Evolutionary conservation across 2,888 invertebrate genomes (phyloP), one percentile per base, ranked within the genome.

Genomic region (Rhabditoides inermis): DNA sequence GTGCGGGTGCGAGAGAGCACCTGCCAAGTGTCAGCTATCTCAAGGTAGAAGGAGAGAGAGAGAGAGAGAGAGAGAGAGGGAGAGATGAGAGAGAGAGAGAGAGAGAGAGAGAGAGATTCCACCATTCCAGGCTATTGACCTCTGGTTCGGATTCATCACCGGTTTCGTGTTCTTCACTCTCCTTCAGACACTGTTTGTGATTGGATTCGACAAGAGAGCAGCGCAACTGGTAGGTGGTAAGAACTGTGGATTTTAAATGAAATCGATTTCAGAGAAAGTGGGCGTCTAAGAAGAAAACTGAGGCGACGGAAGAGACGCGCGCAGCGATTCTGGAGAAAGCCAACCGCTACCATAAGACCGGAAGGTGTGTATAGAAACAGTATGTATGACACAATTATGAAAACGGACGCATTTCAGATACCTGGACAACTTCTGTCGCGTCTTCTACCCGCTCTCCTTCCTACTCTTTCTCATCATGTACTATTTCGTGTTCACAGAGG

Each of bases 141-240:
- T 75, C 5, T 75, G 75, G 75, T 75, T 75, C 46, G 75, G 73
- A 3, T 75, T 72, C 53, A 71, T 75, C 47, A 75, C 74, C 5
- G 72, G 71, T n/a, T 75, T 75, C 51, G 75, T 75, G 1, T 75
- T 75, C 56, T 69, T 75, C 58, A 75, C 75, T 3, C 61, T 75
- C 6, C 62, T 75, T 7, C 75, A 75, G 45, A 75, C 75, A 2
- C 61, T 75, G 2, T 72, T 75, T 41, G 75, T 75, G 2, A 76
- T 75, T 45, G 75, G 75, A 32, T 73, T 75, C 45, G 75, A 76
- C 42, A 76, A 73, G 50, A 45, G 72, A 51, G 69, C 75, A n/a
- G 69, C 62, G 49, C 69, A 72, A 54, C 55, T 75, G 61, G 69
- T 70, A 46, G 46, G 49, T 42, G 22, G 36, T 32, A 10, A 22